phyloP scores from a whole-genome alignment of 1,140 invertebrate genomes.

The Oryctes rhinoceros region DNA sequence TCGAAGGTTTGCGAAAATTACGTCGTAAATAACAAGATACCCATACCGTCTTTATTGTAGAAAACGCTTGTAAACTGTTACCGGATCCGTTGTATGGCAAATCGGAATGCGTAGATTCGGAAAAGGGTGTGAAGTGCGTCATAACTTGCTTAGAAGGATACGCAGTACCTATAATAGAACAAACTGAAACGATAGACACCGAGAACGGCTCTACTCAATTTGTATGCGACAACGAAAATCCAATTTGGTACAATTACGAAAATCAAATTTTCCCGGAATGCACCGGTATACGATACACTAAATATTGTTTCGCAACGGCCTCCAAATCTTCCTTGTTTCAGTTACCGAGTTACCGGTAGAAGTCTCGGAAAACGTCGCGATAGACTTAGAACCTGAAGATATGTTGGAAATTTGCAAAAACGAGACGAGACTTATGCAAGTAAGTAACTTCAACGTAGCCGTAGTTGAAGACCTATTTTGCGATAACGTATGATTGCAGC shows the following conservation, averaged over 20 bases:
- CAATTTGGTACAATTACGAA: slow-evolving; percentile 57
- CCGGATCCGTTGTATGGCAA: slow-evolving; percentile 67
- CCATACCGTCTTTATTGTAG: slow-evolving; percentile 3
- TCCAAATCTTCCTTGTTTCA: slow-evolving; percentile 28
- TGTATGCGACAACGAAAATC: slow-evolving; percentile 52
- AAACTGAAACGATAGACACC: slow-evolving; percentile 54
- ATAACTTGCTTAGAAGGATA: slow-evolving; percentile 71
- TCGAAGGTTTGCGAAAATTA: slow-evolving; percentile 65
- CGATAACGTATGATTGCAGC: slow-evolving; percentile 13
- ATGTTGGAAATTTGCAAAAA: slow-evolving; percentile 47
- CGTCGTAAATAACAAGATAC: background rate
- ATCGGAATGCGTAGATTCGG: slow-evolving; percentile 63
- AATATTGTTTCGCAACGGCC: background rate
- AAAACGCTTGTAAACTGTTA: slow-evolving; percentile 63
- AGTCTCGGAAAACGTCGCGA: slow-evolving; percentile 49
- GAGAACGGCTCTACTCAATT: slow-evolving; percentile 51
- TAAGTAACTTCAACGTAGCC: background rate
- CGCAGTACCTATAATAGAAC: slow-evolving; percentile 62
- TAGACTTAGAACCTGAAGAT: slow-evolving; percentile 46
- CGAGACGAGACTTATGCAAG: slow-evolving; percentile 7
- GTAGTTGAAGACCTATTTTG: background rate
- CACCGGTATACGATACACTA: slow-evolving; percentile 62
- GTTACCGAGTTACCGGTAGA: slow-evolving; percentile 52
- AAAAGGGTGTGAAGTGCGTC: slow-evolving; percentile 65
- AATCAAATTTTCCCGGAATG: slow-evolving; percentile 66